phyloP scores from a whole-genome alignment of 2,888 invertebrate species.

The Proisotoma minuta region DNA sequence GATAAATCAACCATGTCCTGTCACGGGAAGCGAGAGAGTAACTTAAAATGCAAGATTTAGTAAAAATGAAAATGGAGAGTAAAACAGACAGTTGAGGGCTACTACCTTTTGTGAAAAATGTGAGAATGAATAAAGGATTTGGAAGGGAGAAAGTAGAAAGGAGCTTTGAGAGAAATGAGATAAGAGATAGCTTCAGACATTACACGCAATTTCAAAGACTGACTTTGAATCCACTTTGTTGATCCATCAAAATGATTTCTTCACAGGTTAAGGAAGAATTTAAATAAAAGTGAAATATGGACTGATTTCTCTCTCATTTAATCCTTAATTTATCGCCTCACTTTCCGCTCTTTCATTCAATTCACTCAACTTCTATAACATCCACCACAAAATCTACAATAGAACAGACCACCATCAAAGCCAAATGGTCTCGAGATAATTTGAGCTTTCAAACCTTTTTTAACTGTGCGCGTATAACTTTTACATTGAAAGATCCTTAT shows the following conservation, averaged over 20 bases:
- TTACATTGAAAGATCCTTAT: too few relatives aligned
- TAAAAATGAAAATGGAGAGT: conserved; percentile 3
- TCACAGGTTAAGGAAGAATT: conserved; percentile 7
- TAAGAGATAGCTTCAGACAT: conserved; percentile 3
- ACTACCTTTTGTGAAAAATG: too few relatives aligned
- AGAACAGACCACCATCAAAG: background rate
- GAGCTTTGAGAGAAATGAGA: conserved; percentile 18
- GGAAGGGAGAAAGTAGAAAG: conserved; percentile 6
- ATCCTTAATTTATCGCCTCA: conserved; percentile 12
- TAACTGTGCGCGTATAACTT: too few relatives aligned
- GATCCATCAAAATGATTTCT: conserved; percentile 15
- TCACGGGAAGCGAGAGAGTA: background rate
- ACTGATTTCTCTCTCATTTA: conserved; percentile 19
- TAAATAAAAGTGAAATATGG: conserved; percentile 9
- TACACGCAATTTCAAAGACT: conserved; percentile 1
- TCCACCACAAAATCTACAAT: background rate
- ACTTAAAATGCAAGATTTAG: background rate
- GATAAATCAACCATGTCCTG: conserved; percentile 17
- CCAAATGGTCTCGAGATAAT: background rate
- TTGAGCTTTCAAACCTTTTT: conserved; percentile 1
- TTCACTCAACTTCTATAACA: background rate
- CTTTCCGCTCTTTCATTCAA: background rate
- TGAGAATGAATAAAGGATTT: too few relatives aligned
- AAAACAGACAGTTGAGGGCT: background rate
- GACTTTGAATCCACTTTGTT: background rate